Conservation (phyloP, 2,797 vertebrate genomes). For the Lophura swinhoii region DNA sequence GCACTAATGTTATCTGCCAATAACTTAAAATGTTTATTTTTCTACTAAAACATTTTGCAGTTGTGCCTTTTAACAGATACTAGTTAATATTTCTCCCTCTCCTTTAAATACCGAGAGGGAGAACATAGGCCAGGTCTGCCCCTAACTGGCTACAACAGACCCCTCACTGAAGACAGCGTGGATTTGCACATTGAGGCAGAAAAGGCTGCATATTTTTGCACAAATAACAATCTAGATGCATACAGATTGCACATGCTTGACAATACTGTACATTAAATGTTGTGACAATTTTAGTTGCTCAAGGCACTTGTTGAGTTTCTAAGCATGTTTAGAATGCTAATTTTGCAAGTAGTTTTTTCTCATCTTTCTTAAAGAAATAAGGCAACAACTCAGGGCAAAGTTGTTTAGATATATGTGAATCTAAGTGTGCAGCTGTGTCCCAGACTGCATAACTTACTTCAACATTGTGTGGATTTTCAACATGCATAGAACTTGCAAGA, state of each 20-base stretch:
- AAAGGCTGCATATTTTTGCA: slow-evolving; percentile 31
- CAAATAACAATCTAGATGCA: neutral
- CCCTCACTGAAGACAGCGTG: neutral
- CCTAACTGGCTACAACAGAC: neutral
- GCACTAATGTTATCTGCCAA: slow-evolving; percentile 62
- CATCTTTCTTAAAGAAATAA: neutral
- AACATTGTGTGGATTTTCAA: neutral
- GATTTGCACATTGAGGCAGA: slow-evolving; percentile 30
- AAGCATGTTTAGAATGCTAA: neutral
- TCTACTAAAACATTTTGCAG: slow-evolving; percentile 65
- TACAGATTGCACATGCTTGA: slow-evolving; percentile 17
- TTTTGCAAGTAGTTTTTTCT: slow-evolving; percentile 19
- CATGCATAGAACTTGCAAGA: neutral
- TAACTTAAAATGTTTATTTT: slow-evolving; percentile 73
- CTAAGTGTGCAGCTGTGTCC: neutral
- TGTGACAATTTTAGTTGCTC: neutral
- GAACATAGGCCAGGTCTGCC: slow-evolving; percentile 23
- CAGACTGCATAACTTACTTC: neutral
- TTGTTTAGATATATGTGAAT: neutral
- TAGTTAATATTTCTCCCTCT: slow-evolving; percentile 17
- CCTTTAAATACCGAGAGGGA: slow-evolving; percentile 37
- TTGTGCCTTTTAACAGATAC: slow-evolving; percentile 27
- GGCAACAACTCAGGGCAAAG: neutral
- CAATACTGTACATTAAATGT: neutral
- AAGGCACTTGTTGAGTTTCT: neutral